Base-by-base conservation (phyloP, 2,113 vertebrate species). In the Centropristis striata region DNA sequence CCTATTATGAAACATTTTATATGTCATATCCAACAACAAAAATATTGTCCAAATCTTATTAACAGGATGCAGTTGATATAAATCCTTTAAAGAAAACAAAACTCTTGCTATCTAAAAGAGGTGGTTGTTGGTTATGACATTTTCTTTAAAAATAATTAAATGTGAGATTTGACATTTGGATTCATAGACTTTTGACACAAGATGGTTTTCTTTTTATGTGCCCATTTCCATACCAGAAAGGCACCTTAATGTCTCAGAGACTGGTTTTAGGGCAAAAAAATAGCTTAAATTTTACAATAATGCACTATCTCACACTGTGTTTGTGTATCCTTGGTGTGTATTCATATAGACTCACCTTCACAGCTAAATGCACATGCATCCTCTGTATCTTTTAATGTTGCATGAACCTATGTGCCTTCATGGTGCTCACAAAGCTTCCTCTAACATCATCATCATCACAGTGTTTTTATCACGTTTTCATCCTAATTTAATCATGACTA, bases 261-360 rank as follows among this genome's bases (percentile, higher is more conserved):
- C 11, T 53, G 9, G 28, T 20, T 28, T 28, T 12, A 55, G 16
- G 16, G 10, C 23, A 18, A n/a, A 32, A 5, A 8, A 13, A 28
- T 9, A 37, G 28, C 13, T 12, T 25, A 10, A 44, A 49, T 32
- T 14, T 51, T 4, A 23, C 27, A 28, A 16, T 18, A 27, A 32
- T 46, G 47, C 32, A 32, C 6, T 32, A n/a, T 37, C 36, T 23
- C 46, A 7, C 58, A 60, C 8, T 37, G 27, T 36, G 15, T 44
- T 47, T 32, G n/a, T 9, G n/a, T 75, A 21, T 18, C 44, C 57
- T 64, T 11, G 44, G 23, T 44, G 41, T 4, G 14, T 18, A 27
- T 50, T 32, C 65, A 59, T 58, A 72, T 47, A 50, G 13, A 9
- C 32, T 58, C 10, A 67, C 51, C 78, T 44, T 53, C 37, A 68